phyloP scores from a whole-genome alignment of 2,888 invertebrate species.

The Chloroclystis v-ata region DNA sequence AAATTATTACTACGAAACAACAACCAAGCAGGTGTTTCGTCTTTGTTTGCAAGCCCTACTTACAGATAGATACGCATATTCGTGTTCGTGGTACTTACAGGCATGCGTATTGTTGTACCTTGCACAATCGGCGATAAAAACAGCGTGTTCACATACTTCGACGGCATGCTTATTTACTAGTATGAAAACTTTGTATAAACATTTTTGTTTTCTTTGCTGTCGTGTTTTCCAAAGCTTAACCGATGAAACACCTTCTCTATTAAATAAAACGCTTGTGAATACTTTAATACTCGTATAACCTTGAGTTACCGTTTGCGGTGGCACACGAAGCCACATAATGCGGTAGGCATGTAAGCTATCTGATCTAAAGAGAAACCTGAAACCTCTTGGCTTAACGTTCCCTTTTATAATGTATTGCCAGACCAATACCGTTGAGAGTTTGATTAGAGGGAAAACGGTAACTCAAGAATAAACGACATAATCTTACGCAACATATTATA shows the following conservation, averaged over 20 bases:
- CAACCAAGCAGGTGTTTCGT: neutral
- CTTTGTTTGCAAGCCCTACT: conserved; percentile 5
- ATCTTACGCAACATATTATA: neutral
- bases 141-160: neutral
- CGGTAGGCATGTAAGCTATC: conserved; percentile 53
- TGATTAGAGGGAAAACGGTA: conserved; percentile 25
- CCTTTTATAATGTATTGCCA: conserved; percentile 24
- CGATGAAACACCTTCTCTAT: conserved; percentile 16
- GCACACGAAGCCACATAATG: conserved; percentile 66
- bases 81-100: neutral
- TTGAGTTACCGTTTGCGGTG: conserved; percentile 47
- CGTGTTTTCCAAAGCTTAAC: neutral
- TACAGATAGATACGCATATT: conserved; percentile 2
- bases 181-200: neutral
- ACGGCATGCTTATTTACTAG: neutral
- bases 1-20: neutral
- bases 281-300: conserved; percentile 25
- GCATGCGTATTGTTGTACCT: neutral
- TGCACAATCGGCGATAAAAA: conserved; percentile 5
- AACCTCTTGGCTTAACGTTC: conserved; percentile 35
- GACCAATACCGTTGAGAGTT: conserved; percentile 24
- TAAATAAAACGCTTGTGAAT: conserved; percentile 11
- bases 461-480: neutral
- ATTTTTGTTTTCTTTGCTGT: neutral
- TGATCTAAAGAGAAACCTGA: conserved; percentile 63